phyloP scores from a whole-genome alignment of 2,888 invertebrate species.

The Melanargia galathea region DNA sequence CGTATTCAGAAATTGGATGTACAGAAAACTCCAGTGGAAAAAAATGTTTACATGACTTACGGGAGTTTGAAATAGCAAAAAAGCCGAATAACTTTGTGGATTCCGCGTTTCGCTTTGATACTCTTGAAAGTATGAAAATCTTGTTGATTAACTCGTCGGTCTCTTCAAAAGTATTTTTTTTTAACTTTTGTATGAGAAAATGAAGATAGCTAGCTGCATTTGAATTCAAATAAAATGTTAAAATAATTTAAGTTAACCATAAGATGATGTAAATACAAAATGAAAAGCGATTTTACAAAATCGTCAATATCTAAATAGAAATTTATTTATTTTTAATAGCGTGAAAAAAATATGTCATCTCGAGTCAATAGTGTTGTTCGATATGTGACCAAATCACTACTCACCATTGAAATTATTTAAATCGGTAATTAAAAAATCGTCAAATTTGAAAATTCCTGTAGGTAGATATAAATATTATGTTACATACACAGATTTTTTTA shows the following conservation, averaged over 20 bases:
- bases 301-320: background rate
- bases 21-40: conserved; percentile 46
- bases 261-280: background rate
- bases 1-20: conserved; percentile 51
- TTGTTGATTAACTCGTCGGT: conserved; percentile 69
- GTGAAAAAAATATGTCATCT: too few relatives aligned
- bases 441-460: too few relatives aligned
- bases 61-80: conserved; percentile 49
- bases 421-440: too few relatives aligned
- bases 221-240: conserved; percentile 17
- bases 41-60: conserved; percentile 54
- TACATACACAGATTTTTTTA: too few relatives aligned
- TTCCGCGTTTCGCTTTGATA: conserved; percentile 66
- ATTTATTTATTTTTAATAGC: background rate
- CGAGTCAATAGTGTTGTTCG: too few relatives aligned
- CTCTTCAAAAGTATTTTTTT: conserved; percentile 46
- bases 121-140: conserved; percentile 67
- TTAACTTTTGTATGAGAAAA: conserved; percentile 31
- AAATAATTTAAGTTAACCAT: conserved; percentile 15
- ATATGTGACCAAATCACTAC: too few relatives aligned
- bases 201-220: conserved; percentile 33
- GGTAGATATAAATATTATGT: too few relatives aligned
- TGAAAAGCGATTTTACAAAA: background rate
- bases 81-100: conserved; percentile 60
- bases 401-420: too few relatives aligned